Evolutionary conservation across 2,113 vertebrate species (phyloP), one percentile per base, ranked within the genome.

Genomic region (Rana temporaria): DNA sequence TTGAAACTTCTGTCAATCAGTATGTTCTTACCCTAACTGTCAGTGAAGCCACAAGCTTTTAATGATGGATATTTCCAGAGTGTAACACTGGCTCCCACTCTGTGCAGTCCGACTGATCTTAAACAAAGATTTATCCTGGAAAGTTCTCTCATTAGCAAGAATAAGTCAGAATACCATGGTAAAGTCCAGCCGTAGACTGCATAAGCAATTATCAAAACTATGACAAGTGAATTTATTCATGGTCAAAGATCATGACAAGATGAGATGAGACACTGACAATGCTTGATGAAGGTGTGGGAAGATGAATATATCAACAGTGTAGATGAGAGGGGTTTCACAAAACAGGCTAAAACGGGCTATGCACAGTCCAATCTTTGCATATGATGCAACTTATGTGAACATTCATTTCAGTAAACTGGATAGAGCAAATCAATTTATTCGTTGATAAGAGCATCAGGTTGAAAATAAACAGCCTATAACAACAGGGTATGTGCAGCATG

Each of bases 51-150:
- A 1, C 19, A 24, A 34, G 55, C 26, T 48, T 24, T 52, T 64
- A 34, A 60, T 76, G 73, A 64, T 12, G 48, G 73, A 52, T n/a
- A 76, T 76, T 64, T 76, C 73, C 59, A 52, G 38, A 34, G 32
- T 20, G 34, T 20, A 76, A 48, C 73, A 24, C 38, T 63, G 59
- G n/a, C 38, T 26, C 38, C 14, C 34, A 32, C 26, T 74, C 55
- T 56, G 20, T 38, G 72, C 30, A 22, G 18, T 75, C 19, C 6
- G n/a, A 16, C 18, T 59, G 72, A 62, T 60, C 9, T 16, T 12
- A 62, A 60, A 57, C 72, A 38, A 11, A 48, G 42, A n/a, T 17
- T 24, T 2, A 52, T 76, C 34, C 20, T 64, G 34, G 32, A 63
- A 76, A 76, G 73, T n/a, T 1, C 30, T 34, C 32, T 48, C 59